phyloP scores from a whole-genome alignment of 1,140 invertebrate species.

The Stegodyphus mimosarum region DNA sequence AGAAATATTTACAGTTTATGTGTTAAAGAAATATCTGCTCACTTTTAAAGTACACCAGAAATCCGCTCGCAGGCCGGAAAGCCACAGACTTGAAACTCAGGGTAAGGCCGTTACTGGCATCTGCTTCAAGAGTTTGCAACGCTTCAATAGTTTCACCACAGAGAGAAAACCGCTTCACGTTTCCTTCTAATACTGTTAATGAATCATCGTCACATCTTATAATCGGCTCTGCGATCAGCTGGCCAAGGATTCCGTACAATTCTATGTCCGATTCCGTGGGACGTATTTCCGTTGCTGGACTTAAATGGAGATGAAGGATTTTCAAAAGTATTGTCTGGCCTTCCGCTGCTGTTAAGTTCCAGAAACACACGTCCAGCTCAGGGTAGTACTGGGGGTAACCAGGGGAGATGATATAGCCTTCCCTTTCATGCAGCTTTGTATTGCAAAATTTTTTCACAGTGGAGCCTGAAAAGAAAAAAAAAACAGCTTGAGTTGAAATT shows the following conservation, averaged over 20 bases:
- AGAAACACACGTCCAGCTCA: conserved; percentile 68
- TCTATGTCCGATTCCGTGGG: conserved; percentile 66
- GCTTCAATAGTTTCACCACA: conserved; percentile 68
- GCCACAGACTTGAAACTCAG: conserved; percentile 69
- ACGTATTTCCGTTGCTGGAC: conserved; percentile 70
- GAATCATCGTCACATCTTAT: conserved; percentile 69
- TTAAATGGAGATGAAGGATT: conserved; percentile 73
- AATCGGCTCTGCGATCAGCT: neutral
- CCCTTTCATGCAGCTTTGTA: conserved; percentile 7
- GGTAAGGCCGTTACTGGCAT: conserved; percentile 67
- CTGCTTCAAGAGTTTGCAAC: conserved; percentile 67
- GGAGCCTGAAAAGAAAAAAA: neutral
- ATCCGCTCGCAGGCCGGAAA: conserved; percentile 71
- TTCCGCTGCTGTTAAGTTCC: conserved; percentile 70
- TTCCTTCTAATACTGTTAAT: conserved; percentile 68
- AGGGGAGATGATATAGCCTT: conserved; percentile 74
- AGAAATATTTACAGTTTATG: too few relatives aligned
- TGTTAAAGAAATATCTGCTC: conserved; percentile 47
- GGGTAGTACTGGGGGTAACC: conserved; percentile 76
- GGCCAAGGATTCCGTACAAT: conserved; percentile 1
- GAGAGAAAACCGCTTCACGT: conserved; percentile 67
- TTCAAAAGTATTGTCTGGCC: conserved; percentile 72
- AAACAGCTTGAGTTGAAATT: neutral
- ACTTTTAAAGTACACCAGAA: conserved; percentile 73
- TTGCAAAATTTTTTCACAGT: conserved; percentile 48